phyloP scores from a whole-genome alignment of 2,888 invertebrate species.

The Athalia circularis region DNA sequence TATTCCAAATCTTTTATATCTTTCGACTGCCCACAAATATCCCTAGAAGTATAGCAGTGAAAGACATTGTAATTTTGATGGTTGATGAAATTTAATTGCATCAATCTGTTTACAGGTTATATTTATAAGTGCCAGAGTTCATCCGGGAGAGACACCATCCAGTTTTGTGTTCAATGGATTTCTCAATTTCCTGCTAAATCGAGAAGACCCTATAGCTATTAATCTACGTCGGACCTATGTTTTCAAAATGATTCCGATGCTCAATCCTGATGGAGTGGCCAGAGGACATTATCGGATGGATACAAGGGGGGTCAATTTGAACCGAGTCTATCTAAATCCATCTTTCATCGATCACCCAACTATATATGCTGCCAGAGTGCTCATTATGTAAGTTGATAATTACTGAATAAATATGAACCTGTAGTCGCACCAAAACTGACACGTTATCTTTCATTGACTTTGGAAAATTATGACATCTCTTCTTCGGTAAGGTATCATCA shows the following conservation, averaged over 20 bases:
- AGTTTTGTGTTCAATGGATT: slow-evolving; percentile 94
- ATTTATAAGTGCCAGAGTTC: slow-evolving; percentile 91
- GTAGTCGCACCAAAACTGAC: slow-evolving; percentile 33
- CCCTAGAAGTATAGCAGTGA: neutral
- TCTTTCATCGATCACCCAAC: slow-evolving; percentile 85
- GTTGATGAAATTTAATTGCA: neutral
- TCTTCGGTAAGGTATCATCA: slow-evolving; percentile 79
- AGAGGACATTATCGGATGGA: slow-evolving; percentile 92
- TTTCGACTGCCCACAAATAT: slow-evolving; percentile 8
- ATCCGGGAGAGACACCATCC: slow-evolving; percentile 94
- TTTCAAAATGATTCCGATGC: slow-evolving; percentile 92
- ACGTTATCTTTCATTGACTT: neutral
- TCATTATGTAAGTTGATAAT: slow-evolving; percentile 77
- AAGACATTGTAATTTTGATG: neutral
- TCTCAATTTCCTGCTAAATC: slow-evolving; percentile 84
- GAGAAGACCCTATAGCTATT: slow-evolving; percentile 85
- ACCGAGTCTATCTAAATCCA: slow-evolving; percentile 90
- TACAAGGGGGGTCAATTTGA: slow-evolving; percentile 90
- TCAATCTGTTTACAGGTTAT: slow-evolving; percentile 78
- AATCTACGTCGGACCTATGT: slow-evolving; percentile 85
- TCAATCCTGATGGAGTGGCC: slow-evolving; percentile 94
- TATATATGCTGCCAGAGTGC: slow-evolving; percentile 88
- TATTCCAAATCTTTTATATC: slow-evolving; percentile 13
- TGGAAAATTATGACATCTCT: neutral
- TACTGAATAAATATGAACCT: neutral